Evolutionary conservation across 2,797 vertebrate genomes (phyloP).

Genomic region (Mycteria americana): DNA sequence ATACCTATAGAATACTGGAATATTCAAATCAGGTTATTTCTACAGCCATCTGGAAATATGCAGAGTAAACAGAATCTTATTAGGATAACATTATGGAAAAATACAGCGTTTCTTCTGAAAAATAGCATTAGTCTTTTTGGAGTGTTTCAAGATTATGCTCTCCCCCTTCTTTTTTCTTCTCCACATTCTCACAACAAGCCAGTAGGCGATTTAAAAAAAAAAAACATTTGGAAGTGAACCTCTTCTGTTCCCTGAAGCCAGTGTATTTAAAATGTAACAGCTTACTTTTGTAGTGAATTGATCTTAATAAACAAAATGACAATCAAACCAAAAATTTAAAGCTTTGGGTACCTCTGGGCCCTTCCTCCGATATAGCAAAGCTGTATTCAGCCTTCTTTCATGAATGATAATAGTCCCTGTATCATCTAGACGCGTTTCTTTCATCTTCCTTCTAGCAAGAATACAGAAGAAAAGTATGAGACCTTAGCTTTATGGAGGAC

Average conservation of each 20-base stretch:
- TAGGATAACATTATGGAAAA: background rate
- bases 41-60: background rate
- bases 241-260: background rate
- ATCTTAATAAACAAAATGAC: background rate
- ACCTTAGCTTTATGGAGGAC: background rate
- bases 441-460: background rate
- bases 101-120: background rate
- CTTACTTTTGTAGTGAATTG: background rate
- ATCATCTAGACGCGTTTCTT: background rate
- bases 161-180: background rate
- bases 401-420: background rate
- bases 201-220: background rate
- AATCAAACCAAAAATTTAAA: background rate
- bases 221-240: background rate
- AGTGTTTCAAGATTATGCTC: background rate
- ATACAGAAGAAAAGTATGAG: background rate
- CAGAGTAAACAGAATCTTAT: background rate
- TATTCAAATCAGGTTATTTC: background rate
- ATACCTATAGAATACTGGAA: background rate
- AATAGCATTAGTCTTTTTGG: background rate
- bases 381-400: background rate
- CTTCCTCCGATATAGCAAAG: background rate
- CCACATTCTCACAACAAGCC: accelerated
- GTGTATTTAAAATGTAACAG: background rate
- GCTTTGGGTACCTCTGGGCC: background rate